Evolutionary conservation across 2,888 invertebrate genomes (phyloP).

Genomic region (Epirrita christyi): DNA sequence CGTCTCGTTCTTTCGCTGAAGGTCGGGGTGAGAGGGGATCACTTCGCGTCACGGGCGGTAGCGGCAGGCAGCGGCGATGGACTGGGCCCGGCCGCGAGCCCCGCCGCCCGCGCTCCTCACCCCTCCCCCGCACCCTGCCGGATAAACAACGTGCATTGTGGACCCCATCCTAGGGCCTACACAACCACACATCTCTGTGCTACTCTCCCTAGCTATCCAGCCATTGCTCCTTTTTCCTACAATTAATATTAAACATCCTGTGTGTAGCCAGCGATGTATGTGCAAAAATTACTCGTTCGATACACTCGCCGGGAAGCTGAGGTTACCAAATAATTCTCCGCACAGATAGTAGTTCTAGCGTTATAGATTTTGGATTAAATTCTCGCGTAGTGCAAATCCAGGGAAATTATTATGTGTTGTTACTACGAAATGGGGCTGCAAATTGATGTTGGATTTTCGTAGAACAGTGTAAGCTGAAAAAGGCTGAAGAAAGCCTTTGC

Average conservation of each 20-base stretch:
- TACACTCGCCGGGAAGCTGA: slow-evolving; percentile 49
- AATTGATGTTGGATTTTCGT: slow-evolving; percentile 27
- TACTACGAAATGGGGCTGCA: slow-evolving; percentile 25
- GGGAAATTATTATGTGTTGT: slow-evolving; percentile 48
- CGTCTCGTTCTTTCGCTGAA: slow-evolving; percentile 80
- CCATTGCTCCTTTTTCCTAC: slow-evolving; percentile 41
- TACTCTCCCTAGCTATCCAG: slow-evolving; percentile 28
- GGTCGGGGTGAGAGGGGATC: slow-evolving; percentile 72
- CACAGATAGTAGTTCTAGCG: slow-evolving; percentile 69
- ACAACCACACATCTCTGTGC: slow-evolving; percentile 56
- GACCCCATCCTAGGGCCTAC: slow-evolving; percentile 75
- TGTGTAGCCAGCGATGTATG: slow-evolving; percentile 43
- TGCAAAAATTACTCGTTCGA: slow-evolving; percentile 31
- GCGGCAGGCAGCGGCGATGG: slow-evolving; percentile 69
- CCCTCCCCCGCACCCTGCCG: slow-evolving; percentile 65
- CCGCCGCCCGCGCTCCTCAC: slow-evolving; percentile 54
- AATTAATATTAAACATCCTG: neutral
- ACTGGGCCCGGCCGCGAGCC: slow-evolving; percentile 80
- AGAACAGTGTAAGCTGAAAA: slow-evolving; percentile 17
- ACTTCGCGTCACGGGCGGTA: slow-evolving; percentile 69
- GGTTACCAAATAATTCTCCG: slow-evolving; percentile 69
- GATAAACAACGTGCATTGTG: slow-evolving; percentile 84
- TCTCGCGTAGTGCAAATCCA: slow-evolving; percentile 59
- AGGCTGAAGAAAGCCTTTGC: slow-evolving; percentile 8
- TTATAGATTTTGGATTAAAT: slow-evolving; percentile 79